Evolutionary conservation across 1,140 invertebrate species (phyloP).

Genomic region (Nebria ingens): DNA sequence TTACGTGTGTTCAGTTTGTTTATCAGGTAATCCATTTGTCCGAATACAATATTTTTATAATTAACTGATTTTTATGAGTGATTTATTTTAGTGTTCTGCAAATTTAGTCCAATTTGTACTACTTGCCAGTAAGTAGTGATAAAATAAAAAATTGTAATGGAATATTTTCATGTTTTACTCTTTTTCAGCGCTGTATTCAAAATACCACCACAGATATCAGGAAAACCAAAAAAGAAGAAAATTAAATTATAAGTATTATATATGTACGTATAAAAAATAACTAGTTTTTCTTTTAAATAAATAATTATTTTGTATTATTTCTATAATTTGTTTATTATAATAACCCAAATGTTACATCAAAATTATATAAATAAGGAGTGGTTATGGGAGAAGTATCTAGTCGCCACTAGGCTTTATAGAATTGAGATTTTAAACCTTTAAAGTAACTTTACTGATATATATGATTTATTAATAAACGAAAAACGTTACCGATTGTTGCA

Average conservation of each 20-base stretch:
- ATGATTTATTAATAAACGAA: too few relatives aligned
- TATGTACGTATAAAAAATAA: too few relatives aligned
- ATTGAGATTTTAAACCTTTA: too few relatives aligned
- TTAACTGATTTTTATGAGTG: slow-evolving; percentile 14
- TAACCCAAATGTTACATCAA: too few relatives aligned
- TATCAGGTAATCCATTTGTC: slow-evolving; percentile 84
- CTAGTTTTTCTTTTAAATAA: too few relatives aligned
- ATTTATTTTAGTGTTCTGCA: slow-evolving; percentile 81
- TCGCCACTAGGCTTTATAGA: too few relatives aligned
- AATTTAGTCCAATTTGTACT: slow-evolving; percentile 93
- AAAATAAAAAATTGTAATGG: slow-evolving; percentile 11
- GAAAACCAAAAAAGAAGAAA: slow-evolving; percentile 66
- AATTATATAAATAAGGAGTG: too few relatives aligned
- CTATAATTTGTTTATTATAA: too few relatives aligned
- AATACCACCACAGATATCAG: slow-evolving; percentile 57
- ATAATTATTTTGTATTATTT: too few relatives aligned
- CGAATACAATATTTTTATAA: slow-evolving; percentile 17
- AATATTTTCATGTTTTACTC: slow-evolving; percentile 25
- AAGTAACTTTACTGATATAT: too few relatives aligned
- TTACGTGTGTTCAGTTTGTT: slow-evolving; percentile 94
- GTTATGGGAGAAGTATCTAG: too few relatives aligned
- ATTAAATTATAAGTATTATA: slow-evolving; percentile 36
- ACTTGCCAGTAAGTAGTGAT: slow-evolving; percentile 81
- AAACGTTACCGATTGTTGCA: too few relatives aligned
- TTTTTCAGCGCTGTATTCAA: slow-evolving; percentile 74